Conservation (phyloP, 2,797 vertebrate genomes). For the Enteromius fasciolatus region DNA sequence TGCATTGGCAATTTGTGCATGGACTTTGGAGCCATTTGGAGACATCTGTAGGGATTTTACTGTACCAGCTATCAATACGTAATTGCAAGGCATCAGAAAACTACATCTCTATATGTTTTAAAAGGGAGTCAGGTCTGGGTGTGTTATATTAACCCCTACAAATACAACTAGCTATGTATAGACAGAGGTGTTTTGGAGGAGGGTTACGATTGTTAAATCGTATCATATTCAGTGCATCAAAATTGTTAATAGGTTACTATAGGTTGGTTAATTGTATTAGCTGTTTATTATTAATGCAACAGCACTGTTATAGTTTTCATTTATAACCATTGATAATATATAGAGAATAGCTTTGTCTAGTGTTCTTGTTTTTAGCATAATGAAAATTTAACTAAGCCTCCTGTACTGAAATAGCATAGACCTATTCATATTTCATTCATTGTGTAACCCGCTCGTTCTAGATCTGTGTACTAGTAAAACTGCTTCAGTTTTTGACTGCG, state of each 20-base stretch:
- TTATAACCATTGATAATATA: not conserved
- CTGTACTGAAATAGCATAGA: not conserved
- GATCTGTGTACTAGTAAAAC: not conserved
- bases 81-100: conserved; percentile 14
- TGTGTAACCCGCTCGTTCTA: not conserved
- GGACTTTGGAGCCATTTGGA: conserved; percentile 20
- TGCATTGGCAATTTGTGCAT: not conserved
- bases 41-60: conserved; percentile 23
- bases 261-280: not conserved
- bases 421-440: not conserved
- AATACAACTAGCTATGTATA: not conserved
- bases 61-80: not conserved
- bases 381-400: not conserved
- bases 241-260: not conserved
- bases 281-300: not conserved
- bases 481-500: not conserved
- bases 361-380: not conserved
- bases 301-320: not conserved
- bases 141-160: not conserved
- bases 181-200: not conserved
- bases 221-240: not conserved
- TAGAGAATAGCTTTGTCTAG: not conserved
- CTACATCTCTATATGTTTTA: not conserved
- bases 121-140: not conserved
- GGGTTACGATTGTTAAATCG: not conserved